Conservation (phyloP, 53 echinoderm and acorn worm species). For the Patiria pectinifera region DNA sequence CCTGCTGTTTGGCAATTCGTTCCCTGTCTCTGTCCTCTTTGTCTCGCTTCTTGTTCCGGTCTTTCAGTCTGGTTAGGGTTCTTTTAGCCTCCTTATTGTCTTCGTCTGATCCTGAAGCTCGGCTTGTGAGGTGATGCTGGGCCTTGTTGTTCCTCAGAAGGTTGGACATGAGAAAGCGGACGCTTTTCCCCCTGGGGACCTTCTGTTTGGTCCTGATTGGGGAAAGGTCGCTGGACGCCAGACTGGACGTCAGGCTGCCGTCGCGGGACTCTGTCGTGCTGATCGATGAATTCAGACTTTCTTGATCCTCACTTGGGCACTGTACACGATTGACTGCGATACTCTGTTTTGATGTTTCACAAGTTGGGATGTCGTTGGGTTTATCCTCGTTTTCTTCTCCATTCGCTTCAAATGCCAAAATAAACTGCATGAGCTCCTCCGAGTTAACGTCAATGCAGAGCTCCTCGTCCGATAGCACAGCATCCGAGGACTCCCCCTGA, state of each 20-base stretch:
- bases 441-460: constrained; percentile 76
- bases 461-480: constrained; percentile 56
- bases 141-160: constrained; percentile 67
- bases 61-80: constrained; percentile 27
- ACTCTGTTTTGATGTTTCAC: neutral
- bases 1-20: constrained; percentile 3
- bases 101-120: constrained; percentile 62
- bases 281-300: constrained; percentile 65
- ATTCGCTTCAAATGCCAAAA: constrained; percentile 70
- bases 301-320: constrained; percentile 53
- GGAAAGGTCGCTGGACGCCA: constrained; percentile 58
- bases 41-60: constrained; percentile 62
- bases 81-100: constrained; percentile 35
- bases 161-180: constrained; percentile 73
- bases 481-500: constrained; percentile 25
- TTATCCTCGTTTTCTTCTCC: neutral
- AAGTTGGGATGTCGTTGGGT: neutral
- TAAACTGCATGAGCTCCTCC: constrained; percentile 78
- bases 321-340: neutral
- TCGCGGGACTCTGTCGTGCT: constrained; percentile 78
- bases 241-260: constrained; percentile 60
- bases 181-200: constrained; percentile 65
- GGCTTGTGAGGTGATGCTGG: constrained; percentile 30
- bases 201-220: constrained; percentile 58
- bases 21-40: constrained; percentile 49